Base-by-base conservation (phyloP, 2,113 vertebrate species). In the Paraplagusia blochii region DNA sequence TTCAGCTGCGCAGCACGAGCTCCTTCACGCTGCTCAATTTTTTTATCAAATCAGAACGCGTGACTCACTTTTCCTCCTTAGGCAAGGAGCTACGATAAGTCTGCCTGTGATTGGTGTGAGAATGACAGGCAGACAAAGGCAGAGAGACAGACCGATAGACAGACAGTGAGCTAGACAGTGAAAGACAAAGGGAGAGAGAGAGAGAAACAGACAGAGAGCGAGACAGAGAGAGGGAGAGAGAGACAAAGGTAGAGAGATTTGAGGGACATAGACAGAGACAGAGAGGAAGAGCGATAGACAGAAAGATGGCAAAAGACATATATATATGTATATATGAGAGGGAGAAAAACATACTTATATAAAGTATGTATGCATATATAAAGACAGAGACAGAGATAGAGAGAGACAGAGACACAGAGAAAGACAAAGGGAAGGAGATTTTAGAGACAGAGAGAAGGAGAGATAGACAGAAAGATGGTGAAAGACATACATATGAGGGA, bases 21-120 rank as follows among this genome's bases (percentile, higher is more conserved):
- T 17, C 55, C 36, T 42, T 65, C 73, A 76, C 57, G 53, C 79
- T 74, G 80, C 69, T 78, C 74, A 63, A 43, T 70, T 65, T 70
- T 65, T 56, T 79, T 51, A 83, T 85, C 72, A 63, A 80, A 86
- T 82, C 83, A 76, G 55, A 40, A 48, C 3, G 15, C 58, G 54
- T 57, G 67, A 79, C 70, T 70, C 66, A 76, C 53, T 74, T 71
- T 62, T 50, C 49, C 58, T 60, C 59, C 74, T 58, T 57, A 15
- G 57, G 70, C 38, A 10, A 71, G 71, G 8, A 77, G 66, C 50
- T 29, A 2, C 22, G 2, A 29, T 63, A 33, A 38, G 39, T 16
- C 44, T 14, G 8, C 19, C 58, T 67, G 56, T 19, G 19, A 65
- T 40, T 49, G 0, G 8, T 40, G 10, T 40, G 38, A 40, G 38